Percentiles rank a stretch among this genome's conserved stretches.
These are phyloP conservation scores for Agonopterix alstromeriana DNA, from an alignment of 2,888 invertebrate species.

Conservation along the genomic window DNA sequence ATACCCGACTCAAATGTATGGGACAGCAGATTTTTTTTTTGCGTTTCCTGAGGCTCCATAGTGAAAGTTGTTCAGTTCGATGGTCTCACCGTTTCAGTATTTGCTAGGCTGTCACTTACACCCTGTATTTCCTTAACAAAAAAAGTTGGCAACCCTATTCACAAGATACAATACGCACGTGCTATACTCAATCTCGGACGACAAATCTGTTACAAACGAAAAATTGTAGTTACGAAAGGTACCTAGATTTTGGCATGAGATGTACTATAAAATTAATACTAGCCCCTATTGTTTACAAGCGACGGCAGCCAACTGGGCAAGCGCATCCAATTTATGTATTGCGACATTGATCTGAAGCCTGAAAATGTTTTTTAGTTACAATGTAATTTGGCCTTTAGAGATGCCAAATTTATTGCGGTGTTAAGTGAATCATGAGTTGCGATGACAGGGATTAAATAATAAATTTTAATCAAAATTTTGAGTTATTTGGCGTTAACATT, in stretches of 20 bases:
- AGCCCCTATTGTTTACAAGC: slow-evolving; percentile 25
- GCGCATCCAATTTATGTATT: slow-evolving; percentile 18
- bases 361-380: slow-evolving; percentile 4
- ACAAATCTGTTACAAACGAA: background rate
- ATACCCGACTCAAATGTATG: too few species aligned
- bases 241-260: slow-evolving; percentile 19
- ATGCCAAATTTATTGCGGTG: slow-evolving; percentile 10
- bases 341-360: slow-evolving; percentile 21
- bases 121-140: too few species aligned
- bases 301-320: slow-evolving; percentile 21
- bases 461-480: too few species aligned
- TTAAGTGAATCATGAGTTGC: slow-evolving; percentile 2
- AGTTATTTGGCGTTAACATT: too few species aligned
- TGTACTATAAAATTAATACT: slow-evolving; percentile 24
- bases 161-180: background rate
- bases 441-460: too few species aligned
- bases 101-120: too few species aligned
- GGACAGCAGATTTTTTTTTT: too few species aligned
- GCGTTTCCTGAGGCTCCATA: too few species aligned
- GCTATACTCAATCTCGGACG: background rate
- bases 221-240: slow-evolving; percentile 7
- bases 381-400: slow-evolving; percentile 3
- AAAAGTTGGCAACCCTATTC: too few species aligned
- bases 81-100: too few species aligned
- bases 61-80: too few species aligned